phyloP scores from a whole-genome alignment of 1,140 invertebrate species.

The Trichonephila inaurata region DNA sequence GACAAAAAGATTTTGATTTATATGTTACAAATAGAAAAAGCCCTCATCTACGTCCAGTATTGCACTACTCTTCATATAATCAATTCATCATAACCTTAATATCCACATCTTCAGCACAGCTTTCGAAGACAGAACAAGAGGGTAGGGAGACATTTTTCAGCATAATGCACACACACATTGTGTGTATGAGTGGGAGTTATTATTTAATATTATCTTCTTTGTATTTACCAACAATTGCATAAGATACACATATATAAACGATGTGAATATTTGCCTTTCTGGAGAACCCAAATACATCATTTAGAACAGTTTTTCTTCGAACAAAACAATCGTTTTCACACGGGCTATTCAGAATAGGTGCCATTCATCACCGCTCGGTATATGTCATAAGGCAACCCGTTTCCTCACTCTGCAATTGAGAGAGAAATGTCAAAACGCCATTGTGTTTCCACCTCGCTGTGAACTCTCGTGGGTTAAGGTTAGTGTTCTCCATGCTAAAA shows the following conservation, averaged over 20 bases:
- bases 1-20: too few relatives aligned
- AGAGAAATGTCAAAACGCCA: slow-evolving; percentile 22
- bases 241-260: background rate
- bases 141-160: background rate
- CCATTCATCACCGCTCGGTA: background rate
- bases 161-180: background rate
- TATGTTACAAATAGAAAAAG: too few relatives aligned
- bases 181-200: background rate
- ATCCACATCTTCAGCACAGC: background rate
- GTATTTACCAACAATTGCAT: background rate
- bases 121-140: background rate
- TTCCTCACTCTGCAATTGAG: background rate
- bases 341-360: background rate
- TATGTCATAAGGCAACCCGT: slow-evolving; percentile 19
- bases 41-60: too few relatives aligned
- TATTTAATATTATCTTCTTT: background rate
- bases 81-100: background rate
- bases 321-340: slow-evolving; percentile 29
- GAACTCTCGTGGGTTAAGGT: slow-evolving; percentile 32
- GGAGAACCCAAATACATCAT: background rate
- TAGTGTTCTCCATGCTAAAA: background rate
- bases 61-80: background rate
- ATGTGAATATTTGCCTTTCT: background rate
- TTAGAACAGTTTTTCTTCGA: background rate
- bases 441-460: slow-evolving; percentile 1